Base-by-base conservation (phyloP, 2,888 invertebrate species). In the Lampropteryx suffumata region DNA sequence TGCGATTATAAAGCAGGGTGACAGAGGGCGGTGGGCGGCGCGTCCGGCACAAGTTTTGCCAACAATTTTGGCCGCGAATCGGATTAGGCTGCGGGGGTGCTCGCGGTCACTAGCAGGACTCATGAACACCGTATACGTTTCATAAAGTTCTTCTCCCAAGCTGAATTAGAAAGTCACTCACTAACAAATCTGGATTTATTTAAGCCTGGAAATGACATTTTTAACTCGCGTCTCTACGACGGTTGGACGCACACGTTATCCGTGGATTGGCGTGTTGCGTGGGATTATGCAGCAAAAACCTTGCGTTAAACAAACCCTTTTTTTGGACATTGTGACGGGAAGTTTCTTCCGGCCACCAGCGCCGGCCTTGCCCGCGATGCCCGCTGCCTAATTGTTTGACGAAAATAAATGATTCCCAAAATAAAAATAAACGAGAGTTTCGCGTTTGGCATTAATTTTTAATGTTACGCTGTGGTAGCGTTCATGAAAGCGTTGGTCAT, bases 351-450 rank as follows among this genome's bases (percentile, higher is more conserved):
- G 78, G 72, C 67, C 66, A 63, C 70, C 71, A 71, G 69, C 61
- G 60, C 68, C 72, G 76, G 75, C 78, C 81, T 76, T 77, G 79
- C 75, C 65, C 66, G 63, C 78, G 76, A 82, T 79, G 75, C 71
- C 74, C 76, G 65, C 76, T 70, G 73, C 82, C 82, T 87, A 88
- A 88, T 88, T 88, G 85, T 84, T 86, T 84, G 84, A 88, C 86
- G 85, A 84, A 85, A 89, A 89, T 84, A 89, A 89, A 88, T 89
- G 85, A 87, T 84, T 79, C 82, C 71, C 71, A 78, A 86, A 87
- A 87, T 85, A 84, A 82, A 85, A 84, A 84, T 83, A 83, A 85
- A 87, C 79, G 86, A 80, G 84, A 83, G 78, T 82, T 84, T 86
- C 76, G 79, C 84, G 82, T 84, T 85, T 76, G 74, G 76, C 76